These are phyloP conservation scores for Epizoanthus illoricatus DNA, from an alignment of 92 coral and sea anemone genomes.

Conservation along the genomic window DNA sequence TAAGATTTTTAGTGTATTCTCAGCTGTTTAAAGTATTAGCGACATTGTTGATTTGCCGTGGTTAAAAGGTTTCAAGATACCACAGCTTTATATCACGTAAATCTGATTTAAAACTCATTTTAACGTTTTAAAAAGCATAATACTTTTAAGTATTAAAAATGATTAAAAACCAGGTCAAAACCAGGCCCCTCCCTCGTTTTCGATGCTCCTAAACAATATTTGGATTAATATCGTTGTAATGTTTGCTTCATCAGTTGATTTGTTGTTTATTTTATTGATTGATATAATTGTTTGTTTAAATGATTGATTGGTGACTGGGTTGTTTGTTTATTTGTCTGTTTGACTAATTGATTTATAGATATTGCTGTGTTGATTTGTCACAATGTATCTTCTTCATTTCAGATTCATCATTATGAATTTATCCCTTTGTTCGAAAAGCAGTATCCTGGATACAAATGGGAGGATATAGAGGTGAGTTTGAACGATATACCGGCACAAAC, in stretches of 20 bases:
- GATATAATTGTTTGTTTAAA: neutral
- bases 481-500: neutral
- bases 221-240: no score
- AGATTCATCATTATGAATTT: constrained; percentile 86
- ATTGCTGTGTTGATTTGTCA: neutral
- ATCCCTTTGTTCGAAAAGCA: constrained; percentile 86
- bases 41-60: no score
- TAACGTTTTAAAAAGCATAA: no score
- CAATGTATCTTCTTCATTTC: neutral
- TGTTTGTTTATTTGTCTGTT: neutral
- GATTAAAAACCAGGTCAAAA: no score
- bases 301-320: neutral
- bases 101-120: no score
- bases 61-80: no score
- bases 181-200: no score
- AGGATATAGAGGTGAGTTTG: constrained; percentile 74
- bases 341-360: neutral
- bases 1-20: no score
- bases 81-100: no score
- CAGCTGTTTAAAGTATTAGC: no score
- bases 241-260: neutral
- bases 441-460: constrained; percentile 88
- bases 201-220: no score
- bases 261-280: neutral
- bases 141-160: no score